Evolutionary conservation across 2,113 vertebrate genomes (phyloP).

Genomic region (Mystacornis crossleyi): DNA sequence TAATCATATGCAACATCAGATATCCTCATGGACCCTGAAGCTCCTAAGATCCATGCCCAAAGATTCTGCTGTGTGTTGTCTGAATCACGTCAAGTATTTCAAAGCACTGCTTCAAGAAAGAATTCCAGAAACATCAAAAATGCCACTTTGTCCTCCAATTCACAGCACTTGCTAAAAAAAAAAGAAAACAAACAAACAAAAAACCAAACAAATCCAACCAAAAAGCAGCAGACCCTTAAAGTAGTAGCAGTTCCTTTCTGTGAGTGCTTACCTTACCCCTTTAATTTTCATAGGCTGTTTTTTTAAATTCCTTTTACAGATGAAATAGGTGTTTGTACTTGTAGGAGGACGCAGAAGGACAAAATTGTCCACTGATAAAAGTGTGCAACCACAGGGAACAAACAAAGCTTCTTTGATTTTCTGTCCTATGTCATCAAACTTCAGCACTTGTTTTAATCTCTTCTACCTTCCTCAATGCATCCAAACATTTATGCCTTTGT

Average conservation of each 20-base stretch:
- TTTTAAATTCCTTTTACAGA: not conserved
- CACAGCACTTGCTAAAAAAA: not conserved
- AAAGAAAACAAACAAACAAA: not conserved
- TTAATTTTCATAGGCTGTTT: not conserved
- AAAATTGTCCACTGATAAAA: not conserved
- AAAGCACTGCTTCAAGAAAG: not conserved
- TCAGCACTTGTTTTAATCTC: not conserved
- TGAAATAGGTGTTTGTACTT: not conserved
- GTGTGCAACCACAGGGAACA: not conserved
- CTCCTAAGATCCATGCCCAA: not conserved
- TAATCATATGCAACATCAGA: not conserved
- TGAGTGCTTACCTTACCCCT: not conserved
- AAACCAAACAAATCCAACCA: not conserved
- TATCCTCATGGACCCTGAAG: fast-evolving
- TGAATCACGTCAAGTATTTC: not conserved
- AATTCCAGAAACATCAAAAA: not conserved
- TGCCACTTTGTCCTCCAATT: not conserved
- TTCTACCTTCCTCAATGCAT: not conserved
- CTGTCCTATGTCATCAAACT: not conserved
- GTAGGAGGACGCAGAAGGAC: not conserved
- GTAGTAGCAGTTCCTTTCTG: not conserved
- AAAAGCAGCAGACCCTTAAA: not conserved
- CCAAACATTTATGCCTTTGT: not conserved
- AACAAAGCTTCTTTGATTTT: not conserved
- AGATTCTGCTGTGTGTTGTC: not conserved